Evolutionary conservation across 2,113 vertebrate species (phyloP).

Genomic region (Vombatus ursinus): DNA sequence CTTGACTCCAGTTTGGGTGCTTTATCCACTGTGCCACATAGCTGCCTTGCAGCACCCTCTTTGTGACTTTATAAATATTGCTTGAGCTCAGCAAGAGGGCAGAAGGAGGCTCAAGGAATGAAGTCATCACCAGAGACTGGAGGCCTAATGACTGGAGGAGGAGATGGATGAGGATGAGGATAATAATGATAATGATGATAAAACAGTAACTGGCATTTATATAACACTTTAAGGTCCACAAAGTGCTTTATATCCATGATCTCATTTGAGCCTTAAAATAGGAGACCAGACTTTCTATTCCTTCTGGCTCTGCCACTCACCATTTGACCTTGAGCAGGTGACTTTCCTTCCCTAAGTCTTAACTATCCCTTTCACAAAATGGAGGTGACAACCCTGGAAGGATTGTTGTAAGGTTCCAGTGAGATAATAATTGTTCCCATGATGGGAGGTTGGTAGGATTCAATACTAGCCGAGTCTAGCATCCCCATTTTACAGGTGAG

Average conservation of each 20-base stretch:
- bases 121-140: not conserved
- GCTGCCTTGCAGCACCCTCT: not conserved
- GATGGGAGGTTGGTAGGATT: not conserved
- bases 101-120: not conserved
- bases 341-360: not conserved
- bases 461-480: not conserved
- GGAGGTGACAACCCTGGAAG: not conserved
- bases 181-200: not conserved
- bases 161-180: not conserved
- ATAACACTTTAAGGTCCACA: not conserved
- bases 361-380: not conserved
- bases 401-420: not conserved
- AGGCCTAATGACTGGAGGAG: not conserved
- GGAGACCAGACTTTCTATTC: not conserved
- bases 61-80: not conserved
- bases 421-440: not conserved
- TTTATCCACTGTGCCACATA: not conserved
- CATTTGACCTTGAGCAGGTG: not conserved
- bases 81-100: not conserved
- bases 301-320: not conserved
- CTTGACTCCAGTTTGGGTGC: too few species aligned
- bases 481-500: not conserved
- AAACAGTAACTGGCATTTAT: not conserved
- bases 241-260: not conserved
- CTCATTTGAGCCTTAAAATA: not conserved